phyloP scores from a whole-genome alignment of 2,888 invertebrate species.

The Habroteleia sp. region DNA sequence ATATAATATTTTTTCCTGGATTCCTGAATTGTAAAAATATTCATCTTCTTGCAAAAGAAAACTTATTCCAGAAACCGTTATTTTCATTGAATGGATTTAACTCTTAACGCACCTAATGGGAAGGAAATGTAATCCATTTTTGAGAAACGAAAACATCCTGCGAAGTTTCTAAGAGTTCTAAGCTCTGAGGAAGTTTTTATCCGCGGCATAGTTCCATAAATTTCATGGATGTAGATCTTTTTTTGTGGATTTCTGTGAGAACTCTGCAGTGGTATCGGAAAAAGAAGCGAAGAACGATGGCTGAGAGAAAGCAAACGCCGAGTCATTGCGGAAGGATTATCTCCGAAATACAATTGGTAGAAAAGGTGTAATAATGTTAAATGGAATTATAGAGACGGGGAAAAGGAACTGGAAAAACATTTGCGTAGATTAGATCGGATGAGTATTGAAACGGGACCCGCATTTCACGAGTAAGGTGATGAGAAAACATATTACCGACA shows the following conservation, averaged over 20 bases:
- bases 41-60: too few relatives aligned
- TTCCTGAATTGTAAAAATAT: too few relatives aligned
- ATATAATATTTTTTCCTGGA: too few relatives aligned
- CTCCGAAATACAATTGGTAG: slow-evolving; percentile 24
- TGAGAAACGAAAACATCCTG: too few relatives aligned
- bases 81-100: too few relatives aligned
- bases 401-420: slow-evolving; percentile 9
- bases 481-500: slow-evolving; percentile 44
- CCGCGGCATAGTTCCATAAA: slow-evolving; percentile 37
- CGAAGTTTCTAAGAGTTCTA: too few relatives aligned
- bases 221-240: slow-evolving; percentile 29
- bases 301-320: slow-evolving; percentile 16
- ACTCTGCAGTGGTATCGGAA: slow-evolving; percentile 14
- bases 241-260: slow-evolving; percentile 25
- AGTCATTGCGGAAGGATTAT: slow-evolving; percentile 25
- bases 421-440: slow-evolving; percentile 18
- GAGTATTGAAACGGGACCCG: slow-evolving; percentile 8
- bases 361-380: slow-evolving; percentile 26
- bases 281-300: slow-evolving; percentile 10
- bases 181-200: too few relatives aligned
- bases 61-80: too few relatives aligned
- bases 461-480: slow-evolving; percentile 18
- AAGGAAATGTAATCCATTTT: too few relatives aligned
- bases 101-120: too few relatives aligned
- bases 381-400: slow-evolving; percentile 32